Evolutionary conservation across 2,888 invertebrate species (phyloP).

Genomic region (Sialis fuliginosa): DNA sequence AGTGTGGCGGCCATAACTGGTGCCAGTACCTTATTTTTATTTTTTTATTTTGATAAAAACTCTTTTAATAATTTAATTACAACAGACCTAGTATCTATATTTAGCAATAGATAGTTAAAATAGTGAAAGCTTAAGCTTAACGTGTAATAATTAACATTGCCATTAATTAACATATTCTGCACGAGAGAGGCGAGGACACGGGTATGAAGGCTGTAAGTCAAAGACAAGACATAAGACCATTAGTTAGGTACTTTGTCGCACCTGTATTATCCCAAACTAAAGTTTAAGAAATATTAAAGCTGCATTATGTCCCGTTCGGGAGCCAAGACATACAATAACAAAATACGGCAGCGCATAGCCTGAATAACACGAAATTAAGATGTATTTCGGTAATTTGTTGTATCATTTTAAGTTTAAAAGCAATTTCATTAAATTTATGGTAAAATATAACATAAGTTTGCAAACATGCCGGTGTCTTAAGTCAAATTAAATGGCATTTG

Average conservation of each 20-base stretch:
- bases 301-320: neutral
- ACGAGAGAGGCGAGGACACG: too few relatives aligned
- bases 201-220: too few relatives aligned
- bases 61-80: too few relatives aligned
- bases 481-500: neutral
- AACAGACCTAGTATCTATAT: too few relatives aligned
- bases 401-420: slow-evolving; percentile 6
- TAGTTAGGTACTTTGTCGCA: slow-evolving; percentile 1
- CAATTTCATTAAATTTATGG: slow-evolving; percentile 6
- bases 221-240: neutral
- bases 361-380: slow-evolving; percentile 6
- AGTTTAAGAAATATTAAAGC: slow-evolving; percentile 3
- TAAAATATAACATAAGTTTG: slow-evolving; percentile 5
- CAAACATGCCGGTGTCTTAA: neutral
- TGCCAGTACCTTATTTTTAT: too few relatives aligned
- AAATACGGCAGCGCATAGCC: neutral
- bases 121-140: too few relatives aligned
- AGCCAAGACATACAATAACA: too few relatives aligned
- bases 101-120: too few relatives aligned
- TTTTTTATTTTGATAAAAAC: too few relatives aligned
- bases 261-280: slow-evolving; percentile 1
- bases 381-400: slow-evolving; percentile 5
- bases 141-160: too few relatives aligned
- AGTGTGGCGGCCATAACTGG: too few relatives aligned
- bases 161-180: too few relatives aligned